These are phyloP conservation scores for Sinocyclocheilus maitianheensis DNA, from an alignment of 2,113 vertebrate species.

Conservation along the genomic window DNA sequence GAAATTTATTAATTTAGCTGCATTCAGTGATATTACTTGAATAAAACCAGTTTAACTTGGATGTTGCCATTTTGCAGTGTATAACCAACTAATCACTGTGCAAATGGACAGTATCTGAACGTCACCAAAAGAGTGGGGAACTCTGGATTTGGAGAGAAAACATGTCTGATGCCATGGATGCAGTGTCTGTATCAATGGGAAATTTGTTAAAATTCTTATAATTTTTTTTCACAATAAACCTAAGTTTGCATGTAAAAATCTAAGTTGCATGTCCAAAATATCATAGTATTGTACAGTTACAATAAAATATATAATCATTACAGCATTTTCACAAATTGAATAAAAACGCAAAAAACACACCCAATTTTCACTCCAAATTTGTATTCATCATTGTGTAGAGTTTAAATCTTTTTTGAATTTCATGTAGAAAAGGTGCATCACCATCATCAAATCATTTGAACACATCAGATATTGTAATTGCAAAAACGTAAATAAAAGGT, in stretches of 20 bases:
- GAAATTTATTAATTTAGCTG: neutral
- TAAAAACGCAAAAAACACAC: neutral
- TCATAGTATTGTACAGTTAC: neutral
- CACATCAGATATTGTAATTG: neutral
- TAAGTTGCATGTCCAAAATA: neutral
- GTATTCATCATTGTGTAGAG: neutral
- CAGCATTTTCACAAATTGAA: neutral
- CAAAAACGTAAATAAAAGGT: neutral
- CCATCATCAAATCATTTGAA: neutral
- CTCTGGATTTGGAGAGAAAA: neutral
- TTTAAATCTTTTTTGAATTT: neutral
- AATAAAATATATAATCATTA: neutral
- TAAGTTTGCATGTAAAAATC: too few relatives aligned
- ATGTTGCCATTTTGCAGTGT: neutral
- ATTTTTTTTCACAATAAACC: too few relatives aligned
- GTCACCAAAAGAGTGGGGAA: neutral
- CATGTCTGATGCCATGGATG: neutral
- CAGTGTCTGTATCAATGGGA: neutral
- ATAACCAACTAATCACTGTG: neutral
- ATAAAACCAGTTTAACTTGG: neutral
- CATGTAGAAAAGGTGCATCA: neutral
- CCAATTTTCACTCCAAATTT: neutral
- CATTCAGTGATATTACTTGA: neutral
- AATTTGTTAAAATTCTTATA: neutral
- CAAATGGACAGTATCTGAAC: neutral